Evolutionary conservation across 2,797 vertebrate species (phyloP).

Genomic region (Danio albolineatus): DNA sequence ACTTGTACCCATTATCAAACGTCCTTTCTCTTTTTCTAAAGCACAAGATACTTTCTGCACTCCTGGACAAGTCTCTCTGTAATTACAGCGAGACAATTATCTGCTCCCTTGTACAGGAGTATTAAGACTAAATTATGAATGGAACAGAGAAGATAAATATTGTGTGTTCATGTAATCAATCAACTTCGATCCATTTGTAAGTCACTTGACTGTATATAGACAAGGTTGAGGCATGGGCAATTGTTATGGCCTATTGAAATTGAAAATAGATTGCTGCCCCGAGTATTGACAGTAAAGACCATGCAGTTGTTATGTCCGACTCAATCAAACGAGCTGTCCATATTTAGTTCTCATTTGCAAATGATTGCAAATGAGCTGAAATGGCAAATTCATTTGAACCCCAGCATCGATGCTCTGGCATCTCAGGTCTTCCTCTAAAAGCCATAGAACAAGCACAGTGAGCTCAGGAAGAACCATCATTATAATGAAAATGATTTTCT

Average conservation of each 20-base stretch:
- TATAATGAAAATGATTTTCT: conserved; percentile 63
- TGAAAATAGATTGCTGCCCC: background rate
- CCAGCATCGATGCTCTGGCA: background rate
- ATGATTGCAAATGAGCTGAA: conserved; percentile 23
- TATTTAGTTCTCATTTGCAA: conserved; percentile 30
- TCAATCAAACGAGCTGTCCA: conserved; percentile 31
- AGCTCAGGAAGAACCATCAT: conserved; percentile 54
- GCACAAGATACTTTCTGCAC: conserved; percentile 1
- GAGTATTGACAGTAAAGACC: background rate
- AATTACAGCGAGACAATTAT: conserved; percentile 26
- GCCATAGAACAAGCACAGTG: conserved; percentile 52
- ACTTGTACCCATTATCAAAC: conserved; percentile 24
- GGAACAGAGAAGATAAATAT: conserved; percentile 1
- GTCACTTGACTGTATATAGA: conserved; percentile 17
- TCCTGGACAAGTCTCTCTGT: background rate
- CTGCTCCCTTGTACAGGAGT: conserved; percentile 4
- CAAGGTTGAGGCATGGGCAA: conserved; percentile 3
- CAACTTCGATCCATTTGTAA: conserved; percentile 29
- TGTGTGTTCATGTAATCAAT: background rate
- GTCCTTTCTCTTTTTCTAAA: conserved; percentile 32
- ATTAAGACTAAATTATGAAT: conserved; percentile 22
- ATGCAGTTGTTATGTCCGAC: background rate
- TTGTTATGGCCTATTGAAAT: conserved; percentile 23
- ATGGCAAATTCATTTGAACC: conserved; percentile 6
- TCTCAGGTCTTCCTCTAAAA: conserved; percentile 33